Base-by-base conservation (phyloP, 37 sponge, comb jelly and placozoan genomes). In the Aplysina aerophoba region DNA sequence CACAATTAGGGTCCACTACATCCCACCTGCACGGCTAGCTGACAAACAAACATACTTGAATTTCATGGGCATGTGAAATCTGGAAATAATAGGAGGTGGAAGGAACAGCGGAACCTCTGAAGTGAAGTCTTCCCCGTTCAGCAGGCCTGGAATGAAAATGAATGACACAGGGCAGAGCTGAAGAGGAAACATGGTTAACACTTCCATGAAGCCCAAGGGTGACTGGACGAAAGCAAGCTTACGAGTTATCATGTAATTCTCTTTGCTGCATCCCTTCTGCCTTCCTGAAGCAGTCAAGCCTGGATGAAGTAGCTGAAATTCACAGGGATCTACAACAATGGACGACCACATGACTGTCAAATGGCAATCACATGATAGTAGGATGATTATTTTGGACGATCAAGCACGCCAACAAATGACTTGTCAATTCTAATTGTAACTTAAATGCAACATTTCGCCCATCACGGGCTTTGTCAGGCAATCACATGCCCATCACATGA, bases 221-320 rank as follows among this genome's bases (percentile, higher is more conserved):
- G n/a, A n/a, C n/a, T n/a, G n/a, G n/a, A n/a, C n/a, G n/a, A n/a
- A n/a, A n/a, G n/a, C n/a, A n/a, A n/a, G n/a, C 54, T 41, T 39
- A 91, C 91, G 73, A 65, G 73, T 69, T 17, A 91, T 79, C 60
- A 83, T 83, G 57, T 82, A 91, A 40, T 59, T 54, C 33, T 90
- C 87, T 1, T 64, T 53, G 5, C 83, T 55, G 17, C 73, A 3
- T 5, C 39, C 50, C 3, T 90, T 86, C 40, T 74, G 63, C 4
- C 22, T 17, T 21, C 63, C 24, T 14, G 20, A 19, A 12, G 11
- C 35, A 31, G 25, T 86, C 34, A 92, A 78, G 2, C 87, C 89
- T 53, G 93, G 93, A 22, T 90, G 90, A 50, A 93, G 87, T 17
- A 86, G 85, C 62, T 93, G 93, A 57, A 80, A 93, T 56, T 93